phyloP scores from a whole-genome alignment of 35 echinoderm and acorn worm species.

The Anneissia japonica region DNA sequence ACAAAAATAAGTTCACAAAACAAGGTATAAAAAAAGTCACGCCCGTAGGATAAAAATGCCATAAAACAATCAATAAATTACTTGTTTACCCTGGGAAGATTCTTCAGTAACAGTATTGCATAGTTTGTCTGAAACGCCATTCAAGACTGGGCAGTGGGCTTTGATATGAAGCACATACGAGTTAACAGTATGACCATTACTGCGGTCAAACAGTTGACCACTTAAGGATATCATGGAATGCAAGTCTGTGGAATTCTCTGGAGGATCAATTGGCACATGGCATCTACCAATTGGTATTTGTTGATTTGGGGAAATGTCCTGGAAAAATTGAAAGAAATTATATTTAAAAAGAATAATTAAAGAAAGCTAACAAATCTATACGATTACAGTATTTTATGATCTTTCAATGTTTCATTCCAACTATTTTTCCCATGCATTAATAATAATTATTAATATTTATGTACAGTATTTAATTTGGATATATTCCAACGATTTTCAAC shows the following conservation, averaged over 20 bases:
- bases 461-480: no score
- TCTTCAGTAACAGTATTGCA: neutral
- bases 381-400: no score
- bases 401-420: no score
- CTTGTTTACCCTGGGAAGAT: neutral
- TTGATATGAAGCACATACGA: slow-evolving; percentile 74
- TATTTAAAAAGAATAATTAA: neutral
- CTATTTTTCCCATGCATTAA: no score
- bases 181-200: slow-evolving; percentile 79
- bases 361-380: no score
- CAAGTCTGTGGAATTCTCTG: neutral
- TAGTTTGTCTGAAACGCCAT: neutral
- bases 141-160: slow-evolving; percentile 27
- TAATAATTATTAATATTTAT: no score
- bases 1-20: no score
- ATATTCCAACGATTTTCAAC: no score
- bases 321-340: neutral
- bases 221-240: slow-evolving; percentile 35
- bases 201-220: slow-evolving; percentile 51
- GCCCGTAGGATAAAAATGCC: no score
- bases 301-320: neutral
- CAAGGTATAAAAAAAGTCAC: no score
- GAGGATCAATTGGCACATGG: slow-evolving; percentile 9
- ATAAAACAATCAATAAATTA: neutral
- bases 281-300: neutral